phyloP scores from a whole-genome alignment of 2,888 invertebrate genomes.

The Synanthedon formicaeformis region DNA sequence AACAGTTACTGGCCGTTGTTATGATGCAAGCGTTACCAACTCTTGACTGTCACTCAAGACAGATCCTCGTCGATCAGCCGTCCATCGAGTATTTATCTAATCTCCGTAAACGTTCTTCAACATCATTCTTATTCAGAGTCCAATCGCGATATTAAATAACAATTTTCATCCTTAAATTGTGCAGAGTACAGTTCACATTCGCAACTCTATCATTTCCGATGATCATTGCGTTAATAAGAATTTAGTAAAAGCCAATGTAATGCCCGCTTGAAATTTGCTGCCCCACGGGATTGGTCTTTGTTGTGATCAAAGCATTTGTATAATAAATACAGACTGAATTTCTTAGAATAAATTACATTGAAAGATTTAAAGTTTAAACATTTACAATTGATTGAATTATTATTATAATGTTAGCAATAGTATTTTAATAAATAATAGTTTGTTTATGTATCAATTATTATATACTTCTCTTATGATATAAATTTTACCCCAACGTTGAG shows the following conservation, averaged over 20 bases:
- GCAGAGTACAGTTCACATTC: neutral
- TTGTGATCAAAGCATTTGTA: constrained; percentile 18
- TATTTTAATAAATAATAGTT: neutral
- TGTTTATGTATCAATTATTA: neutral
- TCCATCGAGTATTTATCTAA: constrained; percentile 1
- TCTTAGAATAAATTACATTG: constrained; percentile 11
- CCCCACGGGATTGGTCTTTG: constrained; percentile 18
- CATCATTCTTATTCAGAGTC: constrained; percentile 1
- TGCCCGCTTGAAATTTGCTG: constrained; percentile 15
- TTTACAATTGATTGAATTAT: constrained; percentile 21
- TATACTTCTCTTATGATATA: too few species aligned
- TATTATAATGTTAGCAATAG: constrained; percentile 12
- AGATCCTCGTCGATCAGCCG: neutral
- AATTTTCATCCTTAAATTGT: neutral
- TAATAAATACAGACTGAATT: constrained; percentile 12
- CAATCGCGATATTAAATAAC: neutral
- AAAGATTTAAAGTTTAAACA: constrained; percentile 5
- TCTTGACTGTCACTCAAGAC: too few species aligned
- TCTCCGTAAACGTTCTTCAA: constrained; percentile 1
- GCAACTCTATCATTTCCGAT: constrained; percentile 7
- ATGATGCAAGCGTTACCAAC: too few species aligned
- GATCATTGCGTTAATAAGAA: constrained; percentile 13
- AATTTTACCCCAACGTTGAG: too few species aligned
- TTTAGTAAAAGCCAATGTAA: constrained; percentile 8
- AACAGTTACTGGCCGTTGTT: too few species aligned